A percentile compares a stretch with the other conserved stretches of the same genome.
These are phyloP conservation scores for Epizoanthus stellaris DNA, from an alignment of 92 coral and sea anemone species.

Conservation along the genomic window DNA sequence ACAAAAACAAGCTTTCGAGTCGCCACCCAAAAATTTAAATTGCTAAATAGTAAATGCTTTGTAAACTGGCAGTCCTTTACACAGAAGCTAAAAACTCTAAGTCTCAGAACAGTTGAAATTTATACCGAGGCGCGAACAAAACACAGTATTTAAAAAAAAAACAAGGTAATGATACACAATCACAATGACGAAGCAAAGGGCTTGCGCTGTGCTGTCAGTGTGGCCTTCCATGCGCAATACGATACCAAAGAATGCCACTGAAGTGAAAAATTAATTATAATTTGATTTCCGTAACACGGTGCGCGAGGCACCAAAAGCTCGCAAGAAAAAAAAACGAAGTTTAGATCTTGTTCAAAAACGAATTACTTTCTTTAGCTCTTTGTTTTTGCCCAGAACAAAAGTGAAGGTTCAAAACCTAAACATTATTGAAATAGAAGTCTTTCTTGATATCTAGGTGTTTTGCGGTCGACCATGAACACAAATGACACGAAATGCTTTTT, in stretches of 20 bases:
- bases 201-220: background rate
- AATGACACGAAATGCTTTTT: slow-evolving; percentile 37
- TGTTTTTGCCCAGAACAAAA: background rate
- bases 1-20: slow-evolving; percentile 10
- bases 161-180: too few species aligned
- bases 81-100: background rate
- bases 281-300: slow-evolving; percentile 49
- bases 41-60: slow-evolving; percentile 41
- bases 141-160: background rate
- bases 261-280: slow-evolving; percentile 41
- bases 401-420: background rate
- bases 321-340: background rate
- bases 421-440: background rate
- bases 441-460: slow-evolving; percentile 9
- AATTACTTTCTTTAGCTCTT: background rate
- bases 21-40: slow-evolving; percentile 30
- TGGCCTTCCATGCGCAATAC: slow-evolving; percentile 20
- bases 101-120: background rate
- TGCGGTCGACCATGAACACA: slow-evolving; percentile 36
- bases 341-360: background rate
- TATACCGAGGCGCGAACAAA: background rate
- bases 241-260: slow-evolving; percentile 31
- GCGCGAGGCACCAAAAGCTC: slow-evolving; percentile 44
- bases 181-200: background rate
- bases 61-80: background rate